phyloP scores from a whole-genome alignment of 2,888 invertebrate genomes.

The Spisula subtruncata region DNA sequence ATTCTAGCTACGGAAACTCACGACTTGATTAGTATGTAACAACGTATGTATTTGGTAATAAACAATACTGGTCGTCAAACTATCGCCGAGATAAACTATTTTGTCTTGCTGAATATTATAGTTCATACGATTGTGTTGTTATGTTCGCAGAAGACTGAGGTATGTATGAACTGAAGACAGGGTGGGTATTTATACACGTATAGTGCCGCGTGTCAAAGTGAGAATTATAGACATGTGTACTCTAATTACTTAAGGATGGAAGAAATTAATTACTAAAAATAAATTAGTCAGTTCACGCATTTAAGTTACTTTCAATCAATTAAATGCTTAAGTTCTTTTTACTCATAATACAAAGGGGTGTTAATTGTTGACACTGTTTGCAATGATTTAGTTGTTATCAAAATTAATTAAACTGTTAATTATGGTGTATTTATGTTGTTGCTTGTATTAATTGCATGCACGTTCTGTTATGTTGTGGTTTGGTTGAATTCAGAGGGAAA shows the following conservation, averaged over 20 bases:
- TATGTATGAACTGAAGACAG: not conserved
- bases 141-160: not conserved
- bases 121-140: not conserved
- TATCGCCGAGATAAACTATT: too few species aligned
- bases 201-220: not conserved
- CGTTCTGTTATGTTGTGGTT: too few species aligned
- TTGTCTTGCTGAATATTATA: not conserved
- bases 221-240: not conserved
- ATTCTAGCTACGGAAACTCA: too few species aligned
- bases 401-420: not conserved
- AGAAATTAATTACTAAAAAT: not conserved
- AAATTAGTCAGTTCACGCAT: not conserved
- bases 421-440: too few species aligned
- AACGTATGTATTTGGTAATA: too few species aligned
- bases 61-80: too few species aligned
- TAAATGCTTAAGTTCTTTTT: not conserved
- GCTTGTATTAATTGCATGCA: too few species aligned
- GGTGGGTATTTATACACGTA: not conserved
- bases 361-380: not conserved
- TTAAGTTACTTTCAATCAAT: too few species aligned
- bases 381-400: too few species aligned
- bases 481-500: too few species aligned
- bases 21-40: too few species aligned
- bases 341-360: not conserved
- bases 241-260: constrained; percentile 22